Evolutionary conservation across 2,113 vertebrate species (phyloP).

Genomic region (Phrynosoma platyrhinos): DNA sequence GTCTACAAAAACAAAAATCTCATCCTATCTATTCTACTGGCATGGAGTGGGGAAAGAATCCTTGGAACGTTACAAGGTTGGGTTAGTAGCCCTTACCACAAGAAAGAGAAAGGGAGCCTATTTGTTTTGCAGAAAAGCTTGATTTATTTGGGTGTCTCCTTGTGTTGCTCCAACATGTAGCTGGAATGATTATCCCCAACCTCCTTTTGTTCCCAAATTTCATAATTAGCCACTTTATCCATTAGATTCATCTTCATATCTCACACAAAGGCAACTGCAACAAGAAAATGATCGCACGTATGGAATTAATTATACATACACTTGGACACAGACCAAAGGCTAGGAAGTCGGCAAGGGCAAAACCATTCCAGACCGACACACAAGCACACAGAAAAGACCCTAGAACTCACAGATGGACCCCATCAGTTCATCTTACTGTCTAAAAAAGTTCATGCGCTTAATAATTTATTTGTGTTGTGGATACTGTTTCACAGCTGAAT

Average conservation of each 20-base stretch:
- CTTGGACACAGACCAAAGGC: constrained; percentile 96
- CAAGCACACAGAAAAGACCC: constrained; percentile 79
- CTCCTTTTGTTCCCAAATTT: constrained; percentile 85
- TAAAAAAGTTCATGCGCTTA: constrained; percentile 99
- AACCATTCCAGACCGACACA: constrained; percentile 85
- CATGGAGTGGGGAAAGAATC: not conserved
- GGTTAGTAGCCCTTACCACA: constrained; percentile 38
- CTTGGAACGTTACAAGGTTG: not conserved
- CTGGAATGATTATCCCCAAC: constrained; percentile 63
- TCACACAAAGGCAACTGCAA: constrained; percentile 97
- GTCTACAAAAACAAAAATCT: constrained; percentile 47
- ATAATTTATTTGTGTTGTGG: constrained; percentile 99
- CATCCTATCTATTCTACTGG: constrained; percentile 67
- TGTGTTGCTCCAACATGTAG: constrained; percentile 33
- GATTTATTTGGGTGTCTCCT: constrained; percentile 44
- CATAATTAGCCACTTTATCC: constrained; percentile 90
- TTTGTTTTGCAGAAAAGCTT: not conserved
- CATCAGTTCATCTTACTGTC: constrained; percentile 99
- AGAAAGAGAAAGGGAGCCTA: not conserved
- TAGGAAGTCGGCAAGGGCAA: constrained; percentile 92
- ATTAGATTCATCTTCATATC: constrained; percentile 99
- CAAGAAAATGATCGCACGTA: constrained; percentile 98
- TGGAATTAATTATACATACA: constrained; percentile 99
- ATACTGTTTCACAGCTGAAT: constrained; percentile 99
- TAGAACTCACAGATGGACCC: constrained; percentile 96